Base-by-base conservation (phyloP, 2,888 invertebrate species). In the Rhagium mordax region DNA sequence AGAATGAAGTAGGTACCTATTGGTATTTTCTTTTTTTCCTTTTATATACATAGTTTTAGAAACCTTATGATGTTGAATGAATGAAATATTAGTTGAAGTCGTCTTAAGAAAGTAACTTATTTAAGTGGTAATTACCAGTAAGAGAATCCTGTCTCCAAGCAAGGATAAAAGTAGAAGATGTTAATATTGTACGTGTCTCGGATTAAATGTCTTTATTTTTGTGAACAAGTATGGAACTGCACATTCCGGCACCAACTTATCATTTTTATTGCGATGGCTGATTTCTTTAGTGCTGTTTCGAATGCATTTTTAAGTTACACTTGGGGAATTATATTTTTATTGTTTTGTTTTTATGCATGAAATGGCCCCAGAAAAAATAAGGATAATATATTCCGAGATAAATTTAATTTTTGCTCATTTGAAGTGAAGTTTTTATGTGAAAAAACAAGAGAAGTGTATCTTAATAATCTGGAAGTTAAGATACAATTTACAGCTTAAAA, bases 51-150 rank as follows among this genome's bases (percentile, higher is more conserved):
- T 6, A 6, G 15, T 24, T 24, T 62, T 21, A 55, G 24, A n/a
- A n/a, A 1, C 55, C 27, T 20, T 47, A 47, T 61, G n/a, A 48
- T 21, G 48, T 48, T 62, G 48, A 47, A 48, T 41, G 47, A 48
- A 21, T 47, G 48, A 47, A 61, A 47, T 24, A 48, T 48, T 48
- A 47, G 60, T 48, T 13, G 24, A 47, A 41, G 20, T 20, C 60
- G 20, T 41, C 60, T 47, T 61, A 47, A 61, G 61, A 61, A 48
- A 48, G 48, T 62, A 62, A 62, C 48, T 62, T 62, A 62, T 62
- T 62, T 62, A 47, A 48, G 61, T 62, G 61, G 21, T 62, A 62
- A 62, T 62, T 62, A 48, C 48, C 48, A 18, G 15, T 21, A 8
- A 48, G 61, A 47, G 61, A 15, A 21, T 10, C 24, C 47, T 62